Percentiles rank a stretch among this genome's conserved stretches.
These are phyloP conservation scores for Xenopus laevis DNA, from an alignment of 2,113 vertebrate genomes.

Conservation along the genomic window DNA sequence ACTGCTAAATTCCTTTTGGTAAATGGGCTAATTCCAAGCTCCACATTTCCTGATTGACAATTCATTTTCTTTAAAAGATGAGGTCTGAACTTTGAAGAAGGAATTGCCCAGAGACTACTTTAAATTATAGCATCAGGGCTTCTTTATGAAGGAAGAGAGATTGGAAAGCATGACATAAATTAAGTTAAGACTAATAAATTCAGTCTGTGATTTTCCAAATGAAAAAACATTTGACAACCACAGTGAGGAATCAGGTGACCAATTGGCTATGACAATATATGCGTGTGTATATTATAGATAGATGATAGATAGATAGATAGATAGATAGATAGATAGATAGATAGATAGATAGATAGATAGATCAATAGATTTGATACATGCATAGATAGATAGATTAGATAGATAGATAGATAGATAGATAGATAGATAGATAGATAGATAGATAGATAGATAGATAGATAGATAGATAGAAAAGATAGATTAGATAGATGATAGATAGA, in stretches of 20 bases:
- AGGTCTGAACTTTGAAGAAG: conserved; percentile 16
- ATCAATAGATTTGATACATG: too few species aligned
- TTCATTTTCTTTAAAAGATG: conserved; percentile 31
- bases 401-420: too few species aligned
- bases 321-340: too few species aligned
- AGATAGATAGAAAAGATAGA: too few species aligned
- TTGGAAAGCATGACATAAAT: conserved; percentile 37
- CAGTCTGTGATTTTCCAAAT: neutral
- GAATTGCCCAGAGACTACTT: conserved; percentile 8
- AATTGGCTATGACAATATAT: too few species aligned
- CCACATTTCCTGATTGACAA: conserved; percentile 7
- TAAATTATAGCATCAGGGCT: conserved; percentile 17
- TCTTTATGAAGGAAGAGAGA: conserved; percentile 30
- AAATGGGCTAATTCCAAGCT: conserved; percentile 19
- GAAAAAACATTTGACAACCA: neutral
- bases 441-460: too few species aligned
- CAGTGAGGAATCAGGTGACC: neutral
- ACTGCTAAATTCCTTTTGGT: neutral
- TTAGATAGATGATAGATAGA: too few species aligned
- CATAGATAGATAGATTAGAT: too few species aligned
- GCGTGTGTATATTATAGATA: too few species aligned
- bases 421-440: too few species aligned
- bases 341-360: too few species aligned
- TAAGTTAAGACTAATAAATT: conserved; percentile 24
- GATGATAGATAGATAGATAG: too few species aligned